These are phyloP conservation scores for Chrysocyon brachyurus DNA, from an alignment of 2,797 vertebrate genomes.

Conservation along the genomic window DNA sequence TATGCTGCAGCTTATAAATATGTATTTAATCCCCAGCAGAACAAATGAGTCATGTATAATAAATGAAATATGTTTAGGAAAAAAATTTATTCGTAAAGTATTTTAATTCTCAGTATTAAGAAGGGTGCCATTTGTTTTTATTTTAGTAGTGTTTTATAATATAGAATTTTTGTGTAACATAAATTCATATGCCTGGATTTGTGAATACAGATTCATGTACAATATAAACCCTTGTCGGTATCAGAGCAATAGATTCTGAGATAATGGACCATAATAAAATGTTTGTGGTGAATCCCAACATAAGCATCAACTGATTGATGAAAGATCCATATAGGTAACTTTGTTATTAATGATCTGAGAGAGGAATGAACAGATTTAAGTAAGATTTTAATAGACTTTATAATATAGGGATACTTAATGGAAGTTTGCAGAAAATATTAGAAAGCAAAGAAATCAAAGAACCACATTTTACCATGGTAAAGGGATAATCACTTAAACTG, in stretches of 20 bases:
- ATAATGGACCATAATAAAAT: not conserved
- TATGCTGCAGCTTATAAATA: conserved; percentile 47
- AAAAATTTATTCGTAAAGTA: conserved; percentile 35
- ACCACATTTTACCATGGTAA: not conserved
- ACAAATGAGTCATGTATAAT: conserved; percentile 34
- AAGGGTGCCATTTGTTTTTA: not conserved
- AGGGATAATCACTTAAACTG: not conserved
- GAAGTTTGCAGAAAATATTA: not conserved
- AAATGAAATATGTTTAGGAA: conserved; percentile 57
- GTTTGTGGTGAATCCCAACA: not conserved
- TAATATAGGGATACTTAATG: not conserved
- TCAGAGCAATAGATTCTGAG: not conserved
- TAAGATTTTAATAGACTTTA: not conserved
- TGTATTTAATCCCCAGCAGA: conserved; percentile 26
- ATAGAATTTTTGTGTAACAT: not conserved
- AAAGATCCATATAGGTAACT: not conserved
- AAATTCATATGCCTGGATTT: not conserved
- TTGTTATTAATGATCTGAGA: not conserved
- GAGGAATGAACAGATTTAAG: not conserved
- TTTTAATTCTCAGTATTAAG: conserved; percentile 45
- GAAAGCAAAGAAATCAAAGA: not conserved
- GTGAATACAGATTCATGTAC: not conserved
- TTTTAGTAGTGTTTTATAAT: not conserved
- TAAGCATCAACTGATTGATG: not conserved
- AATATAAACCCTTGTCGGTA: not conserved